These are phyloP conservation scores for Epizoanthus rinbou DNA, from an alignment of 92 coral and sea anemone genomes.

Conservation along the genomic window DNA sequence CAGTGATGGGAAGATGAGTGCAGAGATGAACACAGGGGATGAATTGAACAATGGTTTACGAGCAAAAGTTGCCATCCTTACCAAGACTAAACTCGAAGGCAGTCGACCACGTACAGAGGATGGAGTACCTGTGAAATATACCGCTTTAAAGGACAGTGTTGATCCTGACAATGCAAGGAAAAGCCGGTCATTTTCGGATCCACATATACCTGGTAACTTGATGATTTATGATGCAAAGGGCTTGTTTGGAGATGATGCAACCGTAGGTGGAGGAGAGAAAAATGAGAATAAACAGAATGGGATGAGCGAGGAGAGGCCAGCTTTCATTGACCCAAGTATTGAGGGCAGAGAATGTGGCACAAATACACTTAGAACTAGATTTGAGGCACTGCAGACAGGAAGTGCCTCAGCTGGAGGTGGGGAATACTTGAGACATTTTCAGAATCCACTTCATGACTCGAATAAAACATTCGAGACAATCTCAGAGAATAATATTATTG, in stretches of 20 bases:
- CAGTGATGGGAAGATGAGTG: constrained; percentile 24
- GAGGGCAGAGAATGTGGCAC: constrained; percentile 30
- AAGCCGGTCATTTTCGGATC: constrained; percentile 70
- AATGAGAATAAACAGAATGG: constrained; percentile 1
- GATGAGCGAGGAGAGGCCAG: constrained; percentile 44
- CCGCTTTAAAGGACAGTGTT: not conserved
- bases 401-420: constrained; percentile 10
- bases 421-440: constrained; percentile 50
- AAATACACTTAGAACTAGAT: constrained; percentile 49
- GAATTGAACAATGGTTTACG: not conserved
- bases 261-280: not conserved
- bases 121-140: constrained; percentile 10
- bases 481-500: not conserved
- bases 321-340: constrained; percentile 55
- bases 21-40: not conserved
- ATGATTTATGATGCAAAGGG: constrained; percentile 75
- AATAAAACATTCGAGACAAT: constrained; percentile 30
- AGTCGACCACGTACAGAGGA: constrained; percentile 30
- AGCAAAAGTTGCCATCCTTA: not conserved
- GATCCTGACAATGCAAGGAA: constrained; percentile 21
- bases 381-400: constrained; percentile 49
- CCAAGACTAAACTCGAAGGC: constrained; percentile 3
- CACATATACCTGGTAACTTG: constrained; percentile 61
- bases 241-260: constrained; percentile 49
- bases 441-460: constrained; percentile 75